These are phyloP conservation scores for Phoeniculus purpureus DNA, from an alignment of 2,797 vertebrate genomes.

Conservation along the genomic window DNA sequence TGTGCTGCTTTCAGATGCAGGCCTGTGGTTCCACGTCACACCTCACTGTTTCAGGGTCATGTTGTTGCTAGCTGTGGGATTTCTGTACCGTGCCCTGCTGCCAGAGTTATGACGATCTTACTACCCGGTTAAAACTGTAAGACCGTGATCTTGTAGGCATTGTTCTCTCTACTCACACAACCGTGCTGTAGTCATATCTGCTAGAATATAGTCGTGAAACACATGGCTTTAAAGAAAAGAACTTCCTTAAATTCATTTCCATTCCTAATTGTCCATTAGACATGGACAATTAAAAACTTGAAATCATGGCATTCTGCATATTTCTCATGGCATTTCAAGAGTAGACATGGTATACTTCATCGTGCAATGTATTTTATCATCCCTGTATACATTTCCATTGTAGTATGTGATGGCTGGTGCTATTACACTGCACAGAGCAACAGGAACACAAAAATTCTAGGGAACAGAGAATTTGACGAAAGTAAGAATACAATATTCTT, in stretches of 20 bases:
- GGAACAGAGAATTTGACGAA: neutral
- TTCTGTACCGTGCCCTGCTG: neutral
- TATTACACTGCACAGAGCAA: neutral
- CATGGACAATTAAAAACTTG: neutral
- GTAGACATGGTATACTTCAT: neutral
- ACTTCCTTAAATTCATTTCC: neutral
- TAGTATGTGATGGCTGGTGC: neutral
- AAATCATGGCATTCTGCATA: neutral
- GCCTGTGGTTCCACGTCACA: accelerated
- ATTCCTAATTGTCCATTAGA: neutral
- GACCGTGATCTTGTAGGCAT: neutral
- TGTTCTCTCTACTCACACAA: neutral
- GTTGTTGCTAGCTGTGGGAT: neutral
- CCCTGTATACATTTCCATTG: neutral
- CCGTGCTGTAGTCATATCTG: neutral
- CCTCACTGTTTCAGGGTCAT: neutral
- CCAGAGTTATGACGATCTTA: neutral
- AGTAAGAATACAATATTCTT: neutral
- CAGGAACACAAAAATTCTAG: neutral
- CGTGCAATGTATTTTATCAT: neutral
- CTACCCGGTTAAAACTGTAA: neutral
- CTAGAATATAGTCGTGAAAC: neutral
- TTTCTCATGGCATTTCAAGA: neutral
- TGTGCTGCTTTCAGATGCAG: neutral
- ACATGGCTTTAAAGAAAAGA: neutral